Evolutionary conservation across 2,113 vertebrate species (phyloP).

Genomic region (Ptyas mucosa): DNA sequence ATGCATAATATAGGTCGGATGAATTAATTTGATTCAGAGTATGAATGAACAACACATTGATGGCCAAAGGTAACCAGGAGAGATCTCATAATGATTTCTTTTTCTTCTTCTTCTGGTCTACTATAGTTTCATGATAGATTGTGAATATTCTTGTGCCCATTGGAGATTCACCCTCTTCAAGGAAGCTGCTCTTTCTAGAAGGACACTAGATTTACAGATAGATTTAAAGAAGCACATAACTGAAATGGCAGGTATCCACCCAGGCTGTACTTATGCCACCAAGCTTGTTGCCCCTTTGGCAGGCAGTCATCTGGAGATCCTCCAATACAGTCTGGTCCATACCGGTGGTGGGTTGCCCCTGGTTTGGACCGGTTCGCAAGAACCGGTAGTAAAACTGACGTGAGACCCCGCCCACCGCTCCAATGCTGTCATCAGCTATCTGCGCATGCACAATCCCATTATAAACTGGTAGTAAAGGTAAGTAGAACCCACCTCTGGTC

Average conservation of each 20-base stretch:
- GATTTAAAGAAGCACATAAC: not conserved
- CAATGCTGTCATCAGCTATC: too few relatives aligned
- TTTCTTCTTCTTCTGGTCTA: not conserved
- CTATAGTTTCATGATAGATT: not conserved
- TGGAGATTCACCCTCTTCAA: not conserved
- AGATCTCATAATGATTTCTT: not conserved
- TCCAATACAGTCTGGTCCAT: not conserved
- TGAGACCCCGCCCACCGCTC: too few relatives aligned
- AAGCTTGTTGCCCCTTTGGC: not conserved
- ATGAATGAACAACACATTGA: not conserved
- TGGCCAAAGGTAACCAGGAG: not conserved
- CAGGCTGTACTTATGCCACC: not conserved
- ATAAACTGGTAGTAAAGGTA: too few relatives aligned
- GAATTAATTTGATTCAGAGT: conserved; percentile 42
- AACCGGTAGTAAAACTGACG: too few relatives aligned
- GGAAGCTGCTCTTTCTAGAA: not conserved
- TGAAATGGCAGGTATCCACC: not conserved
- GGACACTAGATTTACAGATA: not conserved
- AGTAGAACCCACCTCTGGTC: not conserved
- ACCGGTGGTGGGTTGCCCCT: not conserved
- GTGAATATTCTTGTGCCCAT: not conserved
- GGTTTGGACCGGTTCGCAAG: too few relatives aligned
- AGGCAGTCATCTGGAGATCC: not conserved
- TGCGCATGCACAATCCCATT: too few relatives aligned
- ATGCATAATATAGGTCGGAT: conserved; percentile 51